Evolutionary conservation across 2,113 vertebrate genomes (phyloP), one percentile per base, ranked within the genome.

Genomic region (Rostratula benghalensis): DNA sequence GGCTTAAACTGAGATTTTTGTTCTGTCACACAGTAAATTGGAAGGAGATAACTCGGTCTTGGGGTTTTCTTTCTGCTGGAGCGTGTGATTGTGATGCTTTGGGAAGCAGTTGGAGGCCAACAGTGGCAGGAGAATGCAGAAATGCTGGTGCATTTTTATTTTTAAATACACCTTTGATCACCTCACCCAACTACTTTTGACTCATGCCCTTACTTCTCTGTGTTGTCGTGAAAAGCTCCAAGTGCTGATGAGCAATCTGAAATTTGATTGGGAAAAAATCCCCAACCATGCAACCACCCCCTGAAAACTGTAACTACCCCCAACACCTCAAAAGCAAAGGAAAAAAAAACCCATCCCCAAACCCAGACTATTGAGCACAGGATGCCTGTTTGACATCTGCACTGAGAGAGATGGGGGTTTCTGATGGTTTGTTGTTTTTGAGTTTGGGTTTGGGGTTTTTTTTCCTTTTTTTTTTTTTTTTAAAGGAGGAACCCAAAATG

Each of bases 401-500:
- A 25, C 54, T 56, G 75, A 54, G 46, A 84, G 61, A 35, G 50
- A 9, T 84, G 28, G 39, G 39, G 39, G 9, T 39, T 39, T 39
- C 11, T 39, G 39, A 39, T 39, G 39, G 9, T 39, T 39, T 39
- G 39, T 39, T 39, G 39, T 39, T 39, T n/a, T n/a, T n/a, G n/a
- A n/a, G 15, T 53, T 53, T 53, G n/a, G n/a, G 15, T 54, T 54
- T 54, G 28, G 19, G 37, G 14, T 23, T 37, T 27, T 60, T 51
- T 61, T 63, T 11, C n/a, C n/a, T n/a, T 23, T 37, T 27, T 60
- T 51, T 61, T 63, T 11, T 23, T 37, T 27, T 60, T 51, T 61
- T 63, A 10, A n/a, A 92, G 30, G 28, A 84, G 74, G 70, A 89
- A 87, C 50, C 3, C 22, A 65, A 90, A 93, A 84, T 80, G 63